Base-by-base conservation (phyloP, 2,888 invertebrate genomes). In the Lutraria lutraria region DNA sequence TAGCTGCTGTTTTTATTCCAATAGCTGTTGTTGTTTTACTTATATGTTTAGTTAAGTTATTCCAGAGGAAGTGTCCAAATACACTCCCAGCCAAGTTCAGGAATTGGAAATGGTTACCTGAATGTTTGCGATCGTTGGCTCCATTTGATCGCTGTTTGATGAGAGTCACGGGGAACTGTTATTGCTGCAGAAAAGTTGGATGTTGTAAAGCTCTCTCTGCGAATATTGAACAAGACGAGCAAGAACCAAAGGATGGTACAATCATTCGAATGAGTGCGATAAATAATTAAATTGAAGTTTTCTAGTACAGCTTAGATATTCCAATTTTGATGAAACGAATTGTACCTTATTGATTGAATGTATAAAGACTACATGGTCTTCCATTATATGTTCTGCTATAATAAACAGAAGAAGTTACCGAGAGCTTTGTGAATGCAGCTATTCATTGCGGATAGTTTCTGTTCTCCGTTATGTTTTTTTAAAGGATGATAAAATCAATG, bases 41-140 rank as follows among this genome's bases (percentile, higher is more conserved):
- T n/a, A 90, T 96, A 16, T 89, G 95, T 3, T 81, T 96, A 2
- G 93, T 96, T 19, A 96, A 96, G 85, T 29, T 95, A 31, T 60
- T 96, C 52, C 96, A 96, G 89, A 86, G 81, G 6, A 95, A 95
- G 85, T 79, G 89, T 21, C 95, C 95, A 0, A 21, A 79, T 53
- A 60, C 80, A 12, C 91, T 96, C 19, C 96, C 96, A 0, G 53
- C n/a, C 13, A 93, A 93, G 43, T 91, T 96, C 13, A 92, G 93
- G 82, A 94, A 90, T 88, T 96, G 96, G 96, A 93, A 96, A 52
- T 96, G 95, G 88, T 92, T 96, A 8, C 96, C 96, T 8, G 52
- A 88, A n/a, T 93, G 93, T 34, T 81, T 96, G 88, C 94, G 94
- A 29, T 96, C 96, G 0, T 91, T 96, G 29, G 93, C 91, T 6